Conservation (phyloP, 2,113 vertebrate genomes). For the Phycodurus eques region DNA sequence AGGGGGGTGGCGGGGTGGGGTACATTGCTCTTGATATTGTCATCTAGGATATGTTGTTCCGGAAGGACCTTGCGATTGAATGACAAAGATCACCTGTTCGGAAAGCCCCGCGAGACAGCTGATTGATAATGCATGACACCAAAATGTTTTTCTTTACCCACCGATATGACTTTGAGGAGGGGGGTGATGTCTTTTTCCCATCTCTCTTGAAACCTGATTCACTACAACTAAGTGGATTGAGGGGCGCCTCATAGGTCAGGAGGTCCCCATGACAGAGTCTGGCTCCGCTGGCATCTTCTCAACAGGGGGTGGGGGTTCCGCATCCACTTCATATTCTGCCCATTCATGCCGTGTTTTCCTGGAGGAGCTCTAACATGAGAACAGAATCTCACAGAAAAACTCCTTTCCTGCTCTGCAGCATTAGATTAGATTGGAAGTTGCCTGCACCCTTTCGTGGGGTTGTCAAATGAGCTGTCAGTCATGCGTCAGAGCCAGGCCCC, state of each 20-base stretch:
- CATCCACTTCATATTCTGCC: conserved; percentile 55
- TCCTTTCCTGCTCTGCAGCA: conserved; percentile 58
- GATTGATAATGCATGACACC: conserved; percentile 65
- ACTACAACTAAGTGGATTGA: conserved; percentile 31
- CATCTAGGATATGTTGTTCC: conserved; percentile 67
- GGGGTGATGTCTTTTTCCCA: conserved; percentile 36
- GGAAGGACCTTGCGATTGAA: conserved; percentile 62
- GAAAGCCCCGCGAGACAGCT: conserved; percentile 54
- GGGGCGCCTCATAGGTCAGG: conserved; percentile 22
- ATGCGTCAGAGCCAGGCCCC: conserved; percentile 61
- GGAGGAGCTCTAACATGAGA: conserved; percentile 55
- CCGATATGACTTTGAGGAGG: conserved; percentile 40
- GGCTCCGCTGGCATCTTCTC: conserved; percentile 20
- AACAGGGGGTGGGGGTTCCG: neutral
- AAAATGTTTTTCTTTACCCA: conserved; percentile 58
- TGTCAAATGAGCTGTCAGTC: conserved; percentile 79
- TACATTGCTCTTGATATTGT: conserved; percentile 66
- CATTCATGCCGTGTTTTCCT: conserved; percentile 41
- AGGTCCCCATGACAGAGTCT: conserved; percentile 30
- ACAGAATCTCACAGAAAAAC: conserved; percentile 66
- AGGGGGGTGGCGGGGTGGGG: conserved; percentile 20
- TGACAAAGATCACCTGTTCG: conserved; percentile 65
- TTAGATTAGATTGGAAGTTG: conserved; percentile 76
- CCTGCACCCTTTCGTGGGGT: conserved; percentile 68
- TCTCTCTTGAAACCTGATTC: conserved; percentile 50